Base-by-base conservation (phyloP, 2,888 invertebrate genomes). In the Panzeria rudis region DNA sequence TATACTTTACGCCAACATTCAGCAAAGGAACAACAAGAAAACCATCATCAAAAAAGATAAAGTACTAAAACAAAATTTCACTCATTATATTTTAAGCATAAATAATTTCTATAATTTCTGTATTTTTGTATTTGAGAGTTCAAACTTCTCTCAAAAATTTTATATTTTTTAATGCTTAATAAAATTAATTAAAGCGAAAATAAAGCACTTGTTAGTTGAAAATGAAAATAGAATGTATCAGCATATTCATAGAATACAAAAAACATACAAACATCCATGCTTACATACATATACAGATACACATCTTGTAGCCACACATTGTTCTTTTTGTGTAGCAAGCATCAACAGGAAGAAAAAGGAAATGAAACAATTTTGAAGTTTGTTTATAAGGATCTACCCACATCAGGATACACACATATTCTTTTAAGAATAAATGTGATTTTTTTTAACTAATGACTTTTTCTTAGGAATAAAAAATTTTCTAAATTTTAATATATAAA, bases 21-120 rank as follows among this genome's bases (percentile, higher is more conserved):
- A 25, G 7, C 3, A 23, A 15, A 0, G 1, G 5, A 9, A 35
- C n/a, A n/a, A n/a, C 11, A 20, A 47, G 25, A 75, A 29, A 35
- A 62, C 50, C 23, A 62, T 29, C 17, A 47, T 29, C n/a, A 41
- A 47, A 62, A 35, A 38, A 38, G 52, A 64, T 52, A 52, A 62
- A 62, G 20, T 35, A 62, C 50, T 52, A 17, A 69, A 59, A 71
- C 52, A 52, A 20, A 69, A 62, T 78, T 69, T 50, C 3, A 38
- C 68, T 68, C 56, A 68, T 66, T 76, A 76, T 68, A 44, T 20
- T 68, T 77, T 59, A 13, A 77, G 77, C 68, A 68, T 47, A 77
- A 77, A 77, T 50, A 68, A 77, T 47, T 76, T n/a, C n/a, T n/a
- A 77, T 50, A 68, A 77, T 47, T 64, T 20, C 29, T 11, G 23